A percentile compares a stretch with the other conserved stretches of the same genome.
phyloP scores from a whole-genome alignment of 1,140 invertebrate genomes.

The Drosophila funebris region DNA sequence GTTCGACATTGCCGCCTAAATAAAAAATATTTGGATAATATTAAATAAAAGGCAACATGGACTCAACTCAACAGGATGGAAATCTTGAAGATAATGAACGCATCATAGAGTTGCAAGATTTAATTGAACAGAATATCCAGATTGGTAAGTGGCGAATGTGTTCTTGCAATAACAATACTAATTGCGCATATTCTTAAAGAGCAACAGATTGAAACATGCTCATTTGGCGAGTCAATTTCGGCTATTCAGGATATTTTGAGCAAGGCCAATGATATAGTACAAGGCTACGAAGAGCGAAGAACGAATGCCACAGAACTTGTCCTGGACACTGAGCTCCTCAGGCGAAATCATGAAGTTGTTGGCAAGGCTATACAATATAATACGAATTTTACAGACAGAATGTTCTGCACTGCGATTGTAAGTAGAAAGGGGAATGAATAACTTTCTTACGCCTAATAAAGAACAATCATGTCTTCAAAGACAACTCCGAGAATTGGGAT shows the following conservation, averaged over 20 bases:
- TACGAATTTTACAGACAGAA: conserved; percentile 52
- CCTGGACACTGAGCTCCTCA: conserved; percentile 57
- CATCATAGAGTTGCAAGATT: conserved; percentile 50
- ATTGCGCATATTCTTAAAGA: conserved; percentile 25
- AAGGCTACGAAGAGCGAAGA: conserved; percentile 45
- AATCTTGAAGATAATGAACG: conserved; percentile 22
- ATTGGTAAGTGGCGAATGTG: conserved; percentile 39
- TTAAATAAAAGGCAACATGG: not conserved
- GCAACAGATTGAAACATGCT: conserved; percentile 44
- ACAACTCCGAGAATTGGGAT: conserved; percentile 55
- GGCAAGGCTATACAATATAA: conserved; percentile 59
- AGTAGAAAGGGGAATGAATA: not conserved
- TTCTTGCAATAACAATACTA: not conserved
- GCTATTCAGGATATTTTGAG: conserved; percentile 49
- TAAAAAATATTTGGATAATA: not conserved
- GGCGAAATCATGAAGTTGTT: conserved; percentile 60
- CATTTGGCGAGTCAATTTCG: conserved; percentile 48
- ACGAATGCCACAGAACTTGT: conserved; percentile 56
- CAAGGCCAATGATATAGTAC: conserved; percentile 48
- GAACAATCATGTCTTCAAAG: conserved; percentile 51
- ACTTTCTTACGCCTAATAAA: not conserved
- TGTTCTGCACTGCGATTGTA: conserved; percentile 55
- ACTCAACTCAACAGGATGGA: not conserved
- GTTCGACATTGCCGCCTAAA: not conserved
- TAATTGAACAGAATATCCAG: conserved; percentile 62